Evolutionary conservation across 2,888 invertebrate genomes (phyloP).

Genomic region (Polyommatus iphigenia): DNA sequence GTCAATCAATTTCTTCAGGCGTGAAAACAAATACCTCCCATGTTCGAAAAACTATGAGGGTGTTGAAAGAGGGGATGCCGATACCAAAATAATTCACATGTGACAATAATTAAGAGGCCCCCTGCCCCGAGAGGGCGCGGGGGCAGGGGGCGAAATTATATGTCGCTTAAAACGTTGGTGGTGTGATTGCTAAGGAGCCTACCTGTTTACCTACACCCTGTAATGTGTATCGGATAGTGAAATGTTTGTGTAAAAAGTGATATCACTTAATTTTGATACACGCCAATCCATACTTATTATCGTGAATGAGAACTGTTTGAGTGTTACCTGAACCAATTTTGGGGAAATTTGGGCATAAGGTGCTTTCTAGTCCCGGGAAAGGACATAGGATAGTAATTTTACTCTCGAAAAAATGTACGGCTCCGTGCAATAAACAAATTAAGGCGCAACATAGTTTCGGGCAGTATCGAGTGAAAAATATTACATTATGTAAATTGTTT

Average conservation of each 20-base stretch:
- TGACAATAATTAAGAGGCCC: slow-evolving; percentile 74
- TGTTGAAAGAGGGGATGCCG: slow-evolving; percentile 44
- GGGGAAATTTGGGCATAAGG: too few species aligned
- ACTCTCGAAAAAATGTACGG: too few species aligned
- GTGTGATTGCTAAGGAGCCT: slow-evolving; percentile 17
- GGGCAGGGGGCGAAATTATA: slow-evolving; percentile 46
- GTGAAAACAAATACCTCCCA: not conserved
- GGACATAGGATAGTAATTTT: too few species aligned
- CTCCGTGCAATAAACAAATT: too few species aligned
- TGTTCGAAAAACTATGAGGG: slow-evolving; percentile 29
- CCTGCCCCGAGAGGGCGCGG: slow-evolving; percentile 50
- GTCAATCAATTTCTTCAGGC: not conserved
- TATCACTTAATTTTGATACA: not conserved
- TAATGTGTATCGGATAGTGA: not conserved
- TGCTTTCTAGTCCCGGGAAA: too few species aligned
- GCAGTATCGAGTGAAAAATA: too few species aligned
- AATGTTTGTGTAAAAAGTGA: not conserved
- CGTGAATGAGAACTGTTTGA: too few species aligned
- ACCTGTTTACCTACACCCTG: not conserved
- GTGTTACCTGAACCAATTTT: too few species aligned
- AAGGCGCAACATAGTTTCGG: too few species aligned
- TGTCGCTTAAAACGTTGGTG: slow-evolving; percentile 16
- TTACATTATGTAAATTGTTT: not conserved
- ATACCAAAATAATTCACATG: slow-evolving; percentile 76
- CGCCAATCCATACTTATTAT: not conserved